phyloP scores from a whole-genome alignment of 35 echinoderm and acorn worm genomes.

The Ophiothrix spiculata region DNA sequence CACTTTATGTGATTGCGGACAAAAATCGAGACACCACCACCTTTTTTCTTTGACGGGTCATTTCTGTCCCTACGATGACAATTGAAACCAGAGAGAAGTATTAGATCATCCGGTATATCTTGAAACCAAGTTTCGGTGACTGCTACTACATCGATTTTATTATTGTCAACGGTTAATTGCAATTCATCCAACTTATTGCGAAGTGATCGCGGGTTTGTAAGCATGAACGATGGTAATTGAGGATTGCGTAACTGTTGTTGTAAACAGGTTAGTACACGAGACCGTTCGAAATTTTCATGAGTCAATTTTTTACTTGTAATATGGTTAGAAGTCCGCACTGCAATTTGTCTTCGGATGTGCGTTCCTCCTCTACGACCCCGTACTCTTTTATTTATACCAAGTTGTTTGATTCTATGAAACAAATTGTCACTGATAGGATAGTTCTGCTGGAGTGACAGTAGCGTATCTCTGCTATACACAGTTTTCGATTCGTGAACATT shows the following conservation, averaged over 20 bases:
- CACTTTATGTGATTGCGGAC: neutral
- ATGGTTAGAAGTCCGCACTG: neutral
- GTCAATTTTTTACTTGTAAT: neutral
- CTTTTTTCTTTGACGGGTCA: neutral
- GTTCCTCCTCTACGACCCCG: neutral
- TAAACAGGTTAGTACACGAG: neutral
- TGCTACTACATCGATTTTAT: neutral
- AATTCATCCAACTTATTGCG: neutral
- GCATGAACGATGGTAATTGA: neutral
- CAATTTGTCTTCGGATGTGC: neutral
- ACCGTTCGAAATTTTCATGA: neutral
- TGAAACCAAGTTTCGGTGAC: neutral
- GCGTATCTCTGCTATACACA: neutral
- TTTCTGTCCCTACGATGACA: neutral
- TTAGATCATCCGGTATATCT: neutral
- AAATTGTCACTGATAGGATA: neutral
- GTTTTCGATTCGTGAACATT: neutral
- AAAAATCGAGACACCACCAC: neutral
- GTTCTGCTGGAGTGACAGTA: neutral
- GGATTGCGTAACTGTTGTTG: neutral
- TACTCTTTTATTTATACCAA: neutral
- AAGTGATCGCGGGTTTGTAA: neutral
- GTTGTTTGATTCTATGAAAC: neutral
- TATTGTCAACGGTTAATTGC: neutral
- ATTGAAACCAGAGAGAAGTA: neutral